Percentiles rank a stretch among this genome's conserved stretches.
Conservation (phyloP, 2,888 invertebrate genomes). For the Trichogramma evanescens region DNA sequence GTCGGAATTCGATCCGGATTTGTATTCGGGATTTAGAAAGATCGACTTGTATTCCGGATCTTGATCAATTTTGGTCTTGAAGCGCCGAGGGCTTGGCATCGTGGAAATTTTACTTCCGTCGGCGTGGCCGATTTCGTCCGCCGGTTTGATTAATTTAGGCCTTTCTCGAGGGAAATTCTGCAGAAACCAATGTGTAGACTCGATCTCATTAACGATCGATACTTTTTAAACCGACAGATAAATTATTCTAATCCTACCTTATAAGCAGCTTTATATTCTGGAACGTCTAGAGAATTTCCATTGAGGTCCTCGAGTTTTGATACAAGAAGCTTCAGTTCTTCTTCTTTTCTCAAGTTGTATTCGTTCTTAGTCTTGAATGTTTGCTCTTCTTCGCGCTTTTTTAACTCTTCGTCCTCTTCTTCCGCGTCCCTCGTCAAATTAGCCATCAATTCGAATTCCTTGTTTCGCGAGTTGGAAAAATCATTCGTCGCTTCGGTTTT, state of each 20-base stretch:
- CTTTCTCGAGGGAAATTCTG: slow-evolving; percentile 49
- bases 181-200: neutral
- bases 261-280: slow-evolving; percentile 42
- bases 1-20: slow-evolving; percentile 32
- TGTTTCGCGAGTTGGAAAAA: slow-evolving; percentile 25
- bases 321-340: slow-evolving; percentile 37
- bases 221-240: neutral
- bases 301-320: slow-evolving; percentile 40
- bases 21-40: slow-evolving; percentile 19
- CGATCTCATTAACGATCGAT: neutral
- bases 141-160: slow-evolving; percentile 45
- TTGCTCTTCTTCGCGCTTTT: slow-evolving; percentile 20
- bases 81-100: slow-evolving; percentile 9
- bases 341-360: slow-evolving; percentile 28
- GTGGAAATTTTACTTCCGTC: slow-evolving; percentile 37
- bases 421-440: slow-evolving; percentile 26
- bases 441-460: slow-evolving; percentile 23
- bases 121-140: slow-evolving; percentile 40
- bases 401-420: slow-evolving; percentile 11
- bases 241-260: slow-evolving; percentile 29
- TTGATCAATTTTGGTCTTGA: slow-evolving; percentile 38
- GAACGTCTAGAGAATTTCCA: slow-evolving; percentile 36
- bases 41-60: slow-evolving; percentile 47
- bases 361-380: slow-evolving; percentile 10
- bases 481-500: slow-evolving; percentile 25